phyloP scores from a whole-genome alignment of 2,888 invertebrate species.

The Aquatica leii region DNA sequence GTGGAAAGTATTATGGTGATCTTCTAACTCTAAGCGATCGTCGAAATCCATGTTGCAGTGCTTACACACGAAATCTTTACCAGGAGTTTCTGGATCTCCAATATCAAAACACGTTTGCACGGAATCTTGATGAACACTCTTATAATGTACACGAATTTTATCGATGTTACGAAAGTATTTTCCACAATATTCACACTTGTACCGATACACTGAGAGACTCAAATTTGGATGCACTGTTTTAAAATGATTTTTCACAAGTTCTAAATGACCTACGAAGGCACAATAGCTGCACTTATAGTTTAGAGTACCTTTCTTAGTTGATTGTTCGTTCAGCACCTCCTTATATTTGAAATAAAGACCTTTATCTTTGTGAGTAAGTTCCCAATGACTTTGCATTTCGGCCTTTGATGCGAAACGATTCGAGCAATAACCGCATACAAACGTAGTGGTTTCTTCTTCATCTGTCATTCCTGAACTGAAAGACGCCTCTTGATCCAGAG shows the following conservation, averaged over 20 bases:
- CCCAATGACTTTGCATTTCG: slow-evolving; percentile 42
- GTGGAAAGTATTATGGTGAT: slow-evolving; percentile 58
- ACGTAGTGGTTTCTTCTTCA: slow-evolving; percentile 19
- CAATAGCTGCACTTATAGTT: slow-evolving; percentile 50
- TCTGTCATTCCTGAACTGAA: no score
- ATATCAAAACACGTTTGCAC: slow-evolving; percentile 42
- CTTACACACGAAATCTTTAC: slow-evolving; percentile 15
- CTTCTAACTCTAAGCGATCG: slow-evolving; percentile 50
- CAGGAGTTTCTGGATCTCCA: background rate
- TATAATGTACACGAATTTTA: slow-evolving; percentile 48
- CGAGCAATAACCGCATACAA: slow-evolving; percentile 44
- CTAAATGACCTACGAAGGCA: slow-evolving; percentile 50
- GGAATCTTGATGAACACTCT: slow-evolving; percentile 46
- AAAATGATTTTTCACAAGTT: slow-evolving; percentile 55
- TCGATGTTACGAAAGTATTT: slow-evolving; percentile 44
- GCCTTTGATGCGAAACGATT: slow-evolving; percentile 37
- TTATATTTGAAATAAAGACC: slow-evolving; percentile 27
- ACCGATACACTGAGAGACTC: slow-evolving; percentile 45
- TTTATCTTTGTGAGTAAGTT: slow-evolving; percentile 38
- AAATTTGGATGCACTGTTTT: slow-evolving; percentile 51
- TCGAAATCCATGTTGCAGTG: slow-evolving; percentile 46
- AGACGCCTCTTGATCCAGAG: background rate
- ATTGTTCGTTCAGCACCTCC: slow-evolving; percentile 11
- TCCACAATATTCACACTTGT: slow-evolving; percentile 50
- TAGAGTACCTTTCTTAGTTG: slow-evolving; percentile 5